Percentiles rank a stretch among this genome's conserved stretches.
These are phyloP conservation scores for Proisotoma minuta DNA, from an alignment of 2,888 invertebrate species.

Conservation along the genomic window DNA sequence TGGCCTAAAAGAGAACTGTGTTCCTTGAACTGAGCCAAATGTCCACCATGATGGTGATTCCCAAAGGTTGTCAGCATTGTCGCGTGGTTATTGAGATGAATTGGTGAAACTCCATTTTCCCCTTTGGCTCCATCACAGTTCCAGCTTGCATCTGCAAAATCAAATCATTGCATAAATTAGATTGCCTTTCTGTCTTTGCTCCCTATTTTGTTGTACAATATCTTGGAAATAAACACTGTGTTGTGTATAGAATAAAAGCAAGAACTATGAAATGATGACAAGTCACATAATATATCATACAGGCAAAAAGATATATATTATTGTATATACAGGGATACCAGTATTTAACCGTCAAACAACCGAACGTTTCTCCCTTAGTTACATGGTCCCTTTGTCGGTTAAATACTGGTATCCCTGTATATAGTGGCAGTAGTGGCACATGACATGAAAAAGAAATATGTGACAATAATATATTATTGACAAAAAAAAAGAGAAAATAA, in stretches of 20 bases:
- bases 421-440: too few species aligned
- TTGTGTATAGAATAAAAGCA: not conserved
- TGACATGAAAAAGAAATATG: too few species aligned
- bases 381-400: too few species aligned
- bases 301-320: too few species aligned
- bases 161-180: not conserved
- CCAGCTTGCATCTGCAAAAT: slow-evolving; percentile 42
- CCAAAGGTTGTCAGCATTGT: slow-evolving; percentile 44
- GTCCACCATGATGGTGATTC: slow-evolving; percentile 42
- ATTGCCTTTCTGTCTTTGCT: not conserved
- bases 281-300: too few species aligned
- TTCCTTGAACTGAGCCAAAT: too few species aligned
- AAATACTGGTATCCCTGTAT: too few species aligned
- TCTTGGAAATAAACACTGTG: not conserved
- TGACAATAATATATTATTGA: too few species aligned
- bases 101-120: slow-evolving; percentile 38
- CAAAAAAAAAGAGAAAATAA: not conserved
- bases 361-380: too few species aligned
- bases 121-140: slow-evolving; percentile 45
- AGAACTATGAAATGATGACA: too few species aligned
- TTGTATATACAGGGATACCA: too few species aligned
- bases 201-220: not conserved
- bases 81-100: slow-evolving; percentile 44
- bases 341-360: too few species aligned
- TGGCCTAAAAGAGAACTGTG: slow-evolving; percentile 32